These are phyloP conservation scores for Bagarius yarrelli DNA, from an alignment of 2,113 vertebrate species.

Conservation along the genomic window DNA sequence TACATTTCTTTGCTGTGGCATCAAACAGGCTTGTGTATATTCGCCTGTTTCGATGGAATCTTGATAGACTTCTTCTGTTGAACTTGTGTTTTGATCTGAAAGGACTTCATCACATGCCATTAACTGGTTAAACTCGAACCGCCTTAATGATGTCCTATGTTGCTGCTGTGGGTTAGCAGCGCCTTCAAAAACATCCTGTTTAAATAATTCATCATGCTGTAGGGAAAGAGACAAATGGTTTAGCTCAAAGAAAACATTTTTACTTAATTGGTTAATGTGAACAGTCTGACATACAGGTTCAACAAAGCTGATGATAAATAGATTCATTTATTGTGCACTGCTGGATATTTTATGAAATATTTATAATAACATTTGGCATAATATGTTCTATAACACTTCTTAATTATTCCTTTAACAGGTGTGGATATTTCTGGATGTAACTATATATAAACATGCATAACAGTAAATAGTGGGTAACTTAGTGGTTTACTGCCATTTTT, in stretches of 20 bases:
- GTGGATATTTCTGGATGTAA: background rate
- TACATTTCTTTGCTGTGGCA: background rate
- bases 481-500: too few species aligned
- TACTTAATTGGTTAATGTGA: background rate
- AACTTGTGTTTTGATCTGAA: accelerated
- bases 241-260: background rate
- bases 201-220: background rate
- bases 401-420: background rate
- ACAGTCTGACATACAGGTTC: background rate
- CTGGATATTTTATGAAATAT: background rate
- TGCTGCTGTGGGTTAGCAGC: too few species aligned
- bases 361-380: too few species aligned
- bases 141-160: too few species aligned
- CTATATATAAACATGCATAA: background rate
- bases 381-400: background rate
- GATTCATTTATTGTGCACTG: background rate
- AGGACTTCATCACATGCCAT: accelerated
- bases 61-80: accelerated
- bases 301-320: background rate
- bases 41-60: background rate
- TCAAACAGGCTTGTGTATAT: accelerated
- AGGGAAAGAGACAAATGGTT: background rate
- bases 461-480: too few species aligned
- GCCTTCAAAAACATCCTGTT: too few species aligned
- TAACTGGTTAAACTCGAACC: too few species aligned